A percentile compares a stretch with the other conserved stretches of the same genome.
Evolutionary conservation across 1,140 invertebrate genomes (phyloP).

Genomic region (Pseudomyrmex gracilis): DNA sequence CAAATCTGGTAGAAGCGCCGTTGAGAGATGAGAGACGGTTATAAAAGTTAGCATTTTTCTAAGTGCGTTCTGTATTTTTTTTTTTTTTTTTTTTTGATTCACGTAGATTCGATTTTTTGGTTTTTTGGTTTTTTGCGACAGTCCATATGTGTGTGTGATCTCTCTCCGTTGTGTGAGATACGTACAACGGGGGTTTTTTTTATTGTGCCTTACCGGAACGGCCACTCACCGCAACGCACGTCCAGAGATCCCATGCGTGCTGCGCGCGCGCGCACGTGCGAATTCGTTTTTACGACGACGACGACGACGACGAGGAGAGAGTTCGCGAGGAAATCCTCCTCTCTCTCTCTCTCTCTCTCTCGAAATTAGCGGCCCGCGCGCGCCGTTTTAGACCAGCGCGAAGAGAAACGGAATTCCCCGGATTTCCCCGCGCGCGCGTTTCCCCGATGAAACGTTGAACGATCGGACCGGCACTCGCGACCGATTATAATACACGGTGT

Average conservation of each 20-base stretch:
- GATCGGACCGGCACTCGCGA: too few species aligned
- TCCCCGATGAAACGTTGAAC: too few species aligned
- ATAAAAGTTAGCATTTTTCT: slow-evolving; percentile 66
- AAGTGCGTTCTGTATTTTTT: slow-evolving; percentile 45
- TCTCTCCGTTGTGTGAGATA: slow-evolving; percentile 23
- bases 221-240: slow-evolving; percentile 68
- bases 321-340: neutral
- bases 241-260: slow-evolving; percentile 73
- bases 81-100: slow-evolving; percentile 53
- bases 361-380: too few species aligned
- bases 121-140: slow-evolving; percentile 23
- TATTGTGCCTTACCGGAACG: slow-evolving; percentile 74
- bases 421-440: too few species aligned
- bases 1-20: slow-evolving; percentile 59
- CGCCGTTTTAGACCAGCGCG: too few species aligned
- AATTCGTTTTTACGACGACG: too few species aligned
- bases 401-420: too few species aligned
- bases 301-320: neutral
- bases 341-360: too few species aligned
- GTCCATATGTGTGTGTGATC: slow-evolving; percentile 52
- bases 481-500: too few species aligned
- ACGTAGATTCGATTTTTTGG: slow-evolving; percentile 63
- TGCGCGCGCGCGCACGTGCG: slow-evolving; percentile 57
- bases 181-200: slow-evolving; percentile 67
- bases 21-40: slow-evolving; percentile 55